Base-by-base conservation (phyloP, 2,113 vertebrate species). In the Mirounga angustirostris region DNA sequence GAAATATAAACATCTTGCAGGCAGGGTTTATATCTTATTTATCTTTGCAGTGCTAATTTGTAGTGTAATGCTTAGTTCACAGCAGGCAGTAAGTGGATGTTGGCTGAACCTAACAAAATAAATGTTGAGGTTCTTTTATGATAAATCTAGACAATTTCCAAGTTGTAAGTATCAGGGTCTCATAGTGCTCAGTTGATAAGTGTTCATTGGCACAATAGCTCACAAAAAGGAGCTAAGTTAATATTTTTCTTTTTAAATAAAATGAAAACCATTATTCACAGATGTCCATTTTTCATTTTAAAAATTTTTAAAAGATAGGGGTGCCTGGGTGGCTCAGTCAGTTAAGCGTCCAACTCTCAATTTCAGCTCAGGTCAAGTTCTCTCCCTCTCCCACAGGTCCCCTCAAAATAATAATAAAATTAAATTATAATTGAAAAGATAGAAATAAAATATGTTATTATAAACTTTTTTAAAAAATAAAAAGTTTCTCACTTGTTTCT, bases 201-300 rank as follows among this genome's bases (percentile, higher is more conserved):
- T 15, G 12, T 9, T 95, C 50, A 52, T 13, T 83, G 86, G 24
- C 16, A 88, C 13, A 90, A 78, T 0, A 84, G 43, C 16, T 50
- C 65, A 93, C 24, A 83, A 6, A 94, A 89, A 95, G 18, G 84
- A 82, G 0, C 50, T 61, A 78, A 7, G 3, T 61, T 84, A 65
- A 85, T 36, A 15, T 54, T 94, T 94, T 86, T 89, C 0, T 61
- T 93, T 50, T 80, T 89, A 74, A 97, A 84, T 85, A 54, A n/a
- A 81, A 83, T 97, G 26, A 46, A 87, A 95, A 90, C 63, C 2
- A 40, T 76, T 94, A 88, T 36, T 74, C 73, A 71, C 0, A 61
- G 1, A 89, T 86, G 65, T 63, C 26, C 40, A 74, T 86, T 33
- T 91, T 89, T 96, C 8, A 85, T 80, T 94, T 96, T 24, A 74